Evolutionary conservation across 2,888 invertebrate genomes (phyloP), one percentile per base, ranked within the genome.

Genomic region (Scrobipalpa atriplicella): DNA sequence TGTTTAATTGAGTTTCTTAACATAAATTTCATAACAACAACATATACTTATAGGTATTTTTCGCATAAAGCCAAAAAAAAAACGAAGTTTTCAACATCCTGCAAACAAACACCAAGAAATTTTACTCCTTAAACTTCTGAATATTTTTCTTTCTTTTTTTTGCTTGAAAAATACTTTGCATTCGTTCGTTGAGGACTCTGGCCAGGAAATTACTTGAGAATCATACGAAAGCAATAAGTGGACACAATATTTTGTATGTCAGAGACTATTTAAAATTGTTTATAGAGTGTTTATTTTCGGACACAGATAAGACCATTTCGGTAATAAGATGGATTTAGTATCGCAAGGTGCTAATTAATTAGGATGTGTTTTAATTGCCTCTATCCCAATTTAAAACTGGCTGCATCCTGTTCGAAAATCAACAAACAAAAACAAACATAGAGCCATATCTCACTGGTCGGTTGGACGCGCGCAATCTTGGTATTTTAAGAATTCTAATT

Each of bases 401-500:
- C 29, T 41, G 41, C 41, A 41, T 41, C 8, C 41, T 21, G 21
- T 56, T 21, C 13, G 41, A 29, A 56, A 67, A 71, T n/a, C n/a
- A 64, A 66, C 66, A 69, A 69, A 5, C 29, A 62, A 71, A 68
- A 72, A 67, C 58, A 72, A 80, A 72, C 78, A 62, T 61, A 72
- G 67, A 70, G 73, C 76, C 79, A 82, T 83, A 84, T 82, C 75
- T 84, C 82, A 83, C 81, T 71, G 75, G 71, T 72, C 73, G 73
- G 76, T 78, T 74, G 73, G 72, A 69, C 78, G 67, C 77, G 67
- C 69, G 77, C 77, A 78, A 79, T 80, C 78, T 71, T 63, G 74
- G 74, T 79, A 84, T 85, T 85, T 78, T 75, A 84, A 81, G 84
- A 83, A 84, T 85, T 79, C 82, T 84, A 84, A 89, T 87, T 89